These are phyloP conservation scores for Julus scandinavius DNA, from an alignment of 2,888 invertebrate species.

Conservation along the genomic window DNA sequence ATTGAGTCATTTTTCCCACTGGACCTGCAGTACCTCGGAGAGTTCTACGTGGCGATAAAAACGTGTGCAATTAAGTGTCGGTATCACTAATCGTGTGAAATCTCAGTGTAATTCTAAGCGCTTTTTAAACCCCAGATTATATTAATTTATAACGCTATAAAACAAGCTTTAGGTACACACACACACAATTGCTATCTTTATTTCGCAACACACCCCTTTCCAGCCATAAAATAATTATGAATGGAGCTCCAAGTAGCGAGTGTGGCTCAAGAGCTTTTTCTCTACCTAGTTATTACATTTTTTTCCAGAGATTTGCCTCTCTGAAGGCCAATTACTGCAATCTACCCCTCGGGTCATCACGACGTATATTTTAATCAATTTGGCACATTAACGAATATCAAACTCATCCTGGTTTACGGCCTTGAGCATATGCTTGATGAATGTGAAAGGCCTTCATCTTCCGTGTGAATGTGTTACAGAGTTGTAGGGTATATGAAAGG, in stretches of 20 bases:
- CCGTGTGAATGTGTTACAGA: too few relatives aligned
- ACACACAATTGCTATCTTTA: not conserved
- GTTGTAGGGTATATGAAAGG: too few relatives aligned
- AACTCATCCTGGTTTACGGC: constrained; percentile 28
- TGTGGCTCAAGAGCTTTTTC: not conserved
- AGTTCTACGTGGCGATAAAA: not conserved
- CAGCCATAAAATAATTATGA: constrained; percentile 34
- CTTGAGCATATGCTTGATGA: constrained; percentile 1
- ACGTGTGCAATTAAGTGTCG: not conserved
- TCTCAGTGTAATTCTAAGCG: not conserved
- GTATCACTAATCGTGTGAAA: constrained; percentile 11
- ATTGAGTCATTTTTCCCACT: constrained; percentile 25
- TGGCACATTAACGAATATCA: constrained; percentile 41
- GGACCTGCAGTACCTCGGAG: not conserved
- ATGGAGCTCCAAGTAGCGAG: constrained; percentile 20
- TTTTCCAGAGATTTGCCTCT: not conserved
- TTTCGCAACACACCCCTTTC: constrained; percentile 10
- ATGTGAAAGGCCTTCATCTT: not conserved
- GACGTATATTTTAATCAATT: constrained; percentile 38
- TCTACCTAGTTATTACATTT: constrained; percentile 12
- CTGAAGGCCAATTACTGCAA: constrained; percentile 37
- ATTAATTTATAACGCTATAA: constrained; percentile 20
- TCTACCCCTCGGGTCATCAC: constrained; percentile 35
- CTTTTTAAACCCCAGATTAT: constrained; percentile 26
- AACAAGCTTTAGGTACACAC: not conserved